Evolutionary conservation across 2,888 invertebrate species (phyloP).

Genomic region (Lycaena phlaeas): DNA sequence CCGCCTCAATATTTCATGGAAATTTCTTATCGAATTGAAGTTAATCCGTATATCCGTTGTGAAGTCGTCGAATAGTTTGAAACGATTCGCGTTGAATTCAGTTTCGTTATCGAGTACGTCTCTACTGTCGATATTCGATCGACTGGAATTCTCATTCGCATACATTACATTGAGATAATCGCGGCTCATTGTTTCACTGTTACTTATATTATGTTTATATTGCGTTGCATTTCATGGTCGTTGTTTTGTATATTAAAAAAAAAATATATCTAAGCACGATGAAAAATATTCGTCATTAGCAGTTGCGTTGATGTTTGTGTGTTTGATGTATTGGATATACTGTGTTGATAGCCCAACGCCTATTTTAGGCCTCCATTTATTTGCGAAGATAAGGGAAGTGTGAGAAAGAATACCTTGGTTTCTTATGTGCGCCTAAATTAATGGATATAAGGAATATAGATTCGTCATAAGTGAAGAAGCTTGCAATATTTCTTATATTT

Average conservation of each 20-base stretch:
- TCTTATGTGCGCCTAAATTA: no score
- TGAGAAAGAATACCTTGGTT: no score
- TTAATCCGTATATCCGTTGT: conserved; percentile 55
- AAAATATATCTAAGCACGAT: conserved; percentile 11
- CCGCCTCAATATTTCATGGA: conserved; percentile 32
- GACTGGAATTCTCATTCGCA: conserved; percentile 35
- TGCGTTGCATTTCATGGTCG: conserved; percentile 21
- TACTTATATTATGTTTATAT: conserved; percentile 16
- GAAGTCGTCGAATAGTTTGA: conserved; percentile 65
- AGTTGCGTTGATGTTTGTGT: conserved; percentile 30
- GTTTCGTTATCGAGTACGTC: conserved; percentile 60
- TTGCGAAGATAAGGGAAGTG: no score
- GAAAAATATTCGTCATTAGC: conserved; percentile 15
- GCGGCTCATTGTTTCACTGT: conserved; percentile 43
- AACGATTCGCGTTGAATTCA: conserved; percentile 65
- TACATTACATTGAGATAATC: conserved; percentile 59
- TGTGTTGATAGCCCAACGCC: no score
- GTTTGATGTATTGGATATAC: conserved; percentile 45
- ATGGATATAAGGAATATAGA: no score
- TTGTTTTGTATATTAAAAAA: conserved; percentile 14
- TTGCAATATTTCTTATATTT: no score
- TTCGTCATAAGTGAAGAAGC: no score
- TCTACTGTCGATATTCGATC: conserved; percentile 32
- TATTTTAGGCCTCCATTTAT: no score
- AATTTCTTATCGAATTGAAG: conserved; percentile 49